Conservation (phyloP, 1,140 invertebrate species). For the Pogonognathellus flavescens region DNA sequence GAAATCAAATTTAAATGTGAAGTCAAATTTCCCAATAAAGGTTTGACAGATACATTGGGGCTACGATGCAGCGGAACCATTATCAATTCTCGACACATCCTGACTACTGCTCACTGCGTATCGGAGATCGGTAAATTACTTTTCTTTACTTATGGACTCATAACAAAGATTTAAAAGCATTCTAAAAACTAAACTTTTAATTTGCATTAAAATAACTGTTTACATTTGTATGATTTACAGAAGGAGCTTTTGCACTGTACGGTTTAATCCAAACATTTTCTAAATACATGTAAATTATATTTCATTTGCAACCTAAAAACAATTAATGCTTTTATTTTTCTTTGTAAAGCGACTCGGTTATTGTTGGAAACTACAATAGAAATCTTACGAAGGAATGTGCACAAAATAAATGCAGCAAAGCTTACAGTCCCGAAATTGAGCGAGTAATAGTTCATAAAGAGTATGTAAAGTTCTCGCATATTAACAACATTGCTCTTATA, state of each 20-base stretch:
- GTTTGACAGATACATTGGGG: not conserved
- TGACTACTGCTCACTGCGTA: not conserved
- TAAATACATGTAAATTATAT: no score
- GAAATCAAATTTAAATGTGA: no score
- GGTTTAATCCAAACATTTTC: no score
- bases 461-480: slow-evolving; percentile 32
- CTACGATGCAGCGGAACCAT: not conserved
- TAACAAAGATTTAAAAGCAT: no score
- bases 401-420: not conserved
- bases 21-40: not conserved
- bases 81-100: not conserved
- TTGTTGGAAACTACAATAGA: slow-evolving; percentile 28
- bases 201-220: not conserved
- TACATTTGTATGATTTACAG: not conserved
- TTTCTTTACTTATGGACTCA: no score
- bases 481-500: slow-evolving; percentile 51
- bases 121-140: not conserved
- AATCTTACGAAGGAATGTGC: slow-evolving; percentile 23
- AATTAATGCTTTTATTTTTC: not conserved
- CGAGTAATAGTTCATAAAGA: slow-evolving; percentile 48
- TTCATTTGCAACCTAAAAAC: no score
- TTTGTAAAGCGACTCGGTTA: not conserved
- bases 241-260: not conserved
- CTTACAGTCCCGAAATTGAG: not conserved
- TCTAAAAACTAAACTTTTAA: no score